Evolutionary conservation across 2,888 invertebrate genomes (phyloP), one percentile per base, ranked within the genome.

Genomic region (Parnassius glacialis): DNA sequence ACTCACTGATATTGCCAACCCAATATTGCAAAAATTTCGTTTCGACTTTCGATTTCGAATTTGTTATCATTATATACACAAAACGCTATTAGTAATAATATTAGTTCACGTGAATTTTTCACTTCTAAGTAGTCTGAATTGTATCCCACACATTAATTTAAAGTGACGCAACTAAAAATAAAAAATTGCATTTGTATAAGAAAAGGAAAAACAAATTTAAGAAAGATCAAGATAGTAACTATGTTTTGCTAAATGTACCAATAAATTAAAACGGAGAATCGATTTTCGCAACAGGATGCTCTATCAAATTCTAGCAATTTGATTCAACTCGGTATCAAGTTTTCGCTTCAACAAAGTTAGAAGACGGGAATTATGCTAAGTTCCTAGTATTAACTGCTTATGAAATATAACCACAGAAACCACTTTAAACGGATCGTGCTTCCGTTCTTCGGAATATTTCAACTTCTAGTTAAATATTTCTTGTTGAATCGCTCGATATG

Each of bases 351-450:
- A 64, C 65, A 59, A 69, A 68, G 69, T 70, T 68, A 47, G 66
- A 62, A 66, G 58, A 59, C 60, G 61, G 50, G 65, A 71, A 71
- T 70, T 69, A 70, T 65, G 70, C 61, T 59, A 66, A 69, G 67
- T 70, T 71, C 64, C 52, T 62, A 51, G 57, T 68, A 67, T 62
- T 66, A 69, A 72, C 65, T 64, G 64, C 65, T 68, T 66, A 64
- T 69, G 67, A 70, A 74, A 74, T 70, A 70, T 69, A 71, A 73
- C 68, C 69, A 65, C 64, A 61, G 69, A 69, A 72, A 71, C 69
- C 65, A 64, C 67, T 70, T 64, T 70, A 73, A 71, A 64, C 47
- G 54, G 25, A 55, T 61, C 44, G 43, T 59, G 59, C 52, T 53
- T 43, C 52, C 45, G 45, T 59, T 50, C 45, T 25, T 42, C 53